Conservation (phyloP, 1,140 invertebrate genomes). For the Parasteatoda tepidariorum region DNA sequence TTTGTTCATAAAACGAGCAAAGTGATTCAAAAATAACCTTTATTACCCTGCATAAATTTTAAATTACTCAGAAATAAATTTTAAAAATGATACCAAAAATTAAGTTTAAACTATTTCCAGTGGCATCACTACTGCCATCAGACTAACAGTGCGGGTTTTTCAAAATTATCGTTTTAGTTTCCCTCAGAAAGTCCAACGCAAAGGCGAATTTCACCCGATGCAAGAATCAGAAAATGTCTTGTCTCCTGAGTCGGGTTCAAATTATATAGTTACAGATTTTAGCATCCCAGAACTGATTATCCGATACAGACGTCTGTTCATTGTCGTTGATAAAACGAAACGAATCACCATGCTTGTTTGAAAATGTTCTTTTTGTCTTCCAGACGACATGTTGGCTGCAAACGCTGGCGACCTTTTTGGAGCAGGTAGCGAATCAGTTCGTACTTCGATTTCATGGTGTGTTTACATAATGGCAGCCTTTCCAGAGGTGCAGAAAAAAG, state of each 20-base stretch:
- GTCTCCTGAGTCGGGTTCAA: neutral
- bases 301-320: no score
- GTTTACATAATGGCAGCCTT: conserved; percentile 64
- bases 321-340: neutral
- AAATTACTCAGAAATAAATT: conserved; percentile 53
- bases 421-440: conserved; percentile 67
- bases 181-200: no score
- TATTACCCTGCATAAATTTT: conserved; percentile 53
- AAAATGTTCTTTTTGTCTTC: neutral
- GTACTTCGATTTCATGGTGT: conserved; percentile 66
- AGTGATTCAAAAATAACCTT: neutral
- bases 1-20: neutral
- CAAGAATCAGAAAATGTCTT: neutral
- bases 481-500: conserved; percentile 67
- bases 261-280: neutral
- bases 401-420: conserved; percentile 63
- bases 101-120: no score
- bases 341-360: neutral
- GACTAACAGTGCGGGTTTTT: no score
- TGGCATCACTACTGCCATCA: no score
- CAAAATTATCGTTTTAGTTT: no score
- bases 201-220: neutral
- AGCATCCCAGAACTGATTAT: neutral
- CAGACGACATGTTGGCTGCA: conserved; percentile 45
- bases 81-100: neutral